Conservation (phyloP, 2,888 invertebrate genomes). For the Onthophagus sagittarius region DNA sequence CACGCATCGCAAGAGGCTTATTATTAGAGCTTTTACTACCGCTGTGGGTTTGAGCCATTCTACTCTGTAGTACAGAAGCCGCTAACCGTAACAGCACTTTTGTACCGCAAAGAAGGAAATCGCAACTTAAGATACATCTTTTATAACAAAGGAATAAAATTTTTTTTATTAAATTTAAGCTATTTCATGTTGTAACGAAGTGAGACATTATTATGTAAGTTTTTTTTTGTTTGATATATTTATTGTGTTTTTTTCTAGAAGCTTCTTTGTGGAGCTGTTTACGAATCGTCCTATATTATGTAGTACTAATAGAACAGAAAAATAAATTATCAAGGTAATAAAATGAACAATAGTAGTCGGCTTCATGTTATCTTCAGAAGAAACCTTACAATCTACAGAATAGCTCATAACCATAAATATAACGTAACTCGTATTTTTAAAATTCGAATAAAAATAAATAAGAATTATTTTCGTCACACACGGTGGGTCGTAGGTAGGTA, state of each 20-base stretch:
- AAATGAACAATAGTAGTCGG: background rate
- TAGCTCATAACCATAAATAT: background rate
- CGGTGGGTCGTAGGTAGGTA: constrained; percentile 8
- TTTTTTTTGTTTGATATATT: background rate
- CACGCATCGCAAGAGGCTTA: constrained; percentile 27
- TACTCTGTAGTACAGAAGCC: constrained; percentile 7
- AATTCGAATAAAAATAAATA: constrained; percentile 12
- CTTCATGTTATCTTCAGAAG: background rate
- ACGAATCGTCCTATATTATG: background rate
- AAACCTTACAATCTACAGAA: background rate
- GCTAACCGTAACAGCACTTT: constrained; percentile 9
- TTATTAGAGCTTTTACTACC: constrained; percentile 23
- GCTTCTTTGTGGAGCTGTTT: background rate
- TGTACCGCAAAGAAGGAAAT: background rate
- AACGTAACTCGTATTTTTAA: constrained; percentile 1
- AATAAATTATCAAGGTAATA: background rate
- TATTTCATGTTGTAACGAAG: background rate
- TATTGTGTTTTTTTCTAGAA: background rate
- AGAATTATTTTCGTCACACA: constrained; percentile 11
- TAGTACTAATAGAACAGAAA: background rate
- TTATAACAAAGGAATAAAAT: too few relatives aligned
- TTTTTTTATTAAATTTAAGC: too few relatives aligned
- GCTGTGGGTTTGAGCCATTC: constrained; percentile 20
- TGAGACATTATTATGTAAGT: background rate
- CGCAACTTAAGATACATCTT: background rate